Evolutionary conservation across 2,888 invertebrate species (phyloP), one percentile per base, ranked within the genome.

Genomic region (Troides helena): DNA sequence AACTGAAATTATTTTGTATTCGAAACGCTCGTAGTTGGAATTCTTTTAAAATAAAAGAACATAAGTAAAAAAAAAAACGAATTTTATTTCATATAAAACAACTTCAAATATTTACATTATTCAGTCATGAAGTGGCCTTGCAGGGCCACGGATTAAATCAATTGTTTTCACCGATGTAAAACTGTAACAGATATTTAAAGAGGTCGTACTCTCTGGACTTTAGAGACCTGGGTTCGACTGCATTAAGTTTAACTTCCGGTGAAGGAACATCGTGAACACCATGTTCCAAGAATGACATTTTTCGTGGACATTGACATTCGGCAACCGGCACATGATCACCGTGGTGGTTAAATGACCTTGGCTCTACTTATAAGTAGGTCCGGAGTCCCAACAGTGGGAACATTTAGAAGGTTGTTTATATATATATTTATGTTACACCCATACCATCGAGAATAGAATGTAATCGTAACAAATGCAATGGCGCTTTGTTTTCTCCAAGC

Each of bases 81-180:
- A 78, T 85, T 88, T 88, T 86, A 88, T 89, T 90, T 81, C 82
- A 82, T 88, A 87, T 81, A 88, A 88, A 89, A 87, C 85, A 85
- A 86, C 79, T 56, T 83, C 74, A 80, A 80, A 80, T 90, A 90
- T 90, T 89, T 90, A 91, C 90, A 91, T 81, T 88, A 88, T 89
- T 92, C 92, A 92, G 92, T 92, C 92, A 87, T 85, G 80, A 86
- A 84, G 68, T 78, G 82, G 83, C 80, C 83, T 72, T 72, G 72
- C 71, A 21, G 71, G 79, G 82, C 79, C 84, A 80, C 81, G 78
- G 78, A 76, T 71, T 69, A 69, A 68, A 74, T 70, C 72, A 59
- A 43, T 62, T 46, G 23, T 68, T 58, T 69, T 73, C 74, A 75
- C 74, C 76, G 73, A 73, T 76, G 4, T 46, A 14, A 46, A 46